Base-by-base conservation (phyloP, 2,888 invertebrate genomes). In the Rutpela maculata region DNA sequence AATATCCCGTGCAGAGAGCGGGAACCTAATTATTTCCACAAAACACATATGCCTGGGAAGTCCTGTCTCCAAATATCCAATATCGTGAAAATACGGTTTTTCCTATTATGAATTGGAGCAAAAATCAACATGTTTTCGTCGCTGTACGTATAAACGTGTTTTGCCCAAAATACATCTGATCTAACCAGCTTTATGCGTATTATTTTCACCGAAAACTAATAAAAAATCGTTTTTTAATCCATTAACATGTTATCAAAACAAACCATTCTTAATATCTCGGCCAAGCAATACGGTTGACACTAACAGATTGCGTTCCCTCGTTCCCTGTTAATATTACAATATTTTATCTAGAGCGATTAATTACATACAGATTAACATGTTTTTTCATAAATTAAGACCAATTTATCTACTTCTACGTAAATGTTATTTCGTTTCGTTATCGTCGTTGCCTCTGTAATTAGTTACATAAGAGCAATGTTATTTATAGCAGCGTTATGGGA, bases 401-500 rank as follows among this genome's bases (percentile, higher is more conserved):
- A 43, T 60, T 6, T 70, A 43, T 70, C 15, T 43, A n/a, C 60
- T 60, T 60, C 60, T 60, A 50, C 60, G 43, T 60, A 70, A 60
- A 38, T 60, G 70, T 17, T 60, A 57, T 70, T 70, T 56, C 11
- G n/a, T 60, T 60, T 38, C 43, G 43, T 60, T 71, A 55, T 55
- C 63, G 55, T 56, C 19, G 17, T 35, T 11, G 57, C 57, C 63
- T 3, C 38, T n/a, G 22, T 55, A 17, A 19, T 56, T 69, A 35
- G 55, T 72, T 72, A 72, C 22, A 55, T 63, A 72, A 72, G 12
- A 50, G 19, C 35, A 26, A 19, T 18, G 31, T 50, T 72, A 72
- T 72, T 72, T 72, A 72, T 72, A 71, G 62, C 19, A 50, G 26
- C 60, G 50, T 69, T 70, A 70, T 59, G 38, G 38, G 69, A 72